These are phyloP conservation scores for Odontocerum albicorne DNA, from an alignment of 2,888 invertebrate genomes.

Conservation along the genomic window DNA sequence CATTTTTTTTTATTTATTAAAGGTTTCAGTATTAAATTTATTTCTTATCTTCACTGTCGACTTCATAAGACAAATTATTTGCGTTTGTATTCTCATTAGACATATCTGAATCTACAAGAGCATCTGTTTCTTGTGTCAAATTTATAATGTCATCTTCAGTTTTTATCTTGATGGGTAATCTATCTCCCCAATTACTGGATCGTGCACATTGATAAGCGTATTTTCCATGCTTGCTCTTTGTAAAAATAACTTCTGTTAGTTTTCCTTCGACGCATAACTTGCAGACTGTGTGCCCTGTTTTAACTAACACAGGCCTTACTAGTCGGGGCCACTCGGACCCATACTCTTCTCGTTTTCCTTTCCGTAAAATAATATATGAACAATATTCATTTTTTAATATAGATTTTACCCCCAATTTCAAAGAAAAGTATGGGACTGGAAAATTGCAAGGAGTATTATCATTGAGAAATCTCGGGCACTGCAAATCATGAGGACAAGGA, in stretches of 20 bases:
- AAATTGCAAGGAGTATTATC: conserved; percentile 80
- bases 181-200: conserved; percentile 77
- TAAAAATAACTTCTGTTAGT: conserved; percentile 75
- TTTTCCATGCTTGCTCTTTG: conserved; percentile 74
- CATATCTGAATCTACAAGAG: neutral
- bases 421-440: conserved; percentile 60
- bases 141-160: neutral
- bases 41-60: neutral
- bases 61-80: neutral
- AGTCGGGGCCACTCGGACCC: conserved; percentile 77
- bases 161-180: conserved; percentile 60
- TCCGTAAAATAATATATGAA: conserved; percentile 80
- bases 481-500: conserved; percentile 83
- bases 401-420: conserved; percentile 53
- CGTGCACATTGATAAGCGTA: conserved; percentile 74
- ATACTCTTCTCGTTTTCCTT: conserved; percentile 60
- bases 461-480: conserved; percentile 71
- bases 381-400: conserved; percentile 58
- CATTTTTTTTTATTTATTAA: too few species aligned
- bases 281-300: conserved; percentile 75
- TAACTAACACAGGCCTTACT: conserved; percentile 68
- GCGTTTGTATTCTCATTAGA: neutral
- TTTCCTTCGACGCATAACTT: conserved; percentile 70
- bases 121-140: neutral
- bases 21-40: too few species aligned